Base-by-base conservation (phyloP, 2,113 vertebrate species). In the Pygathrix nemaeus region DNA sequence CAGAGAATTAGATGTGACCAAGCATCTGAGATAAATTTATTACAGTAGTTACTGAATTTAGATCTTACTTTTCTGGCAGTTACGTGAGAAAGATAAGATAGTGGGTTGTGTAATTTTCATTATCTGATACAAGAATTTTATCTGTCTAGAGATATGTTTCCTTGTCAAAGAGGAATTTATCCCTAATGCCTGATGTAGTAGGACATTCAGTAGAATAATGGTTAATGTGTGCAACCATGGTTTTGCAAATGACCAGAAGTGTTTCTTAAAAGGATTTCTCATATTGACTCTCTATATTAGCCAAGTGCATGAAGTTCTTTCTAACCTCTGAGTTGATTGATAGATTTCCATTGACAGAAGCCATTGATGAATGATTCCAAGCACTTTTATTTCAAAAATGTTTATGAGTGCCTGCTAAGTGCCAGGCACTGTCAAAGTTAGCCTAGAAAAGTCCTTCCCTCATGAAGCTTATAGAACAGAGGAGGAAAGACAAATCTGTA, bases 171-270 rank as follows among this genome's bases (percentile, higher is more conserved):
- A 87, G 45, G n/a, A 88, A 52, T 90, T 90, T 89, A 92, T 78
- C 32, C 64, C n/a, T 87, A 81, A 79, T 25, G n/a, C 25, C 2
- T 30, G 45, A 79, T 21, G 8, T 66, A 66, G 48, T 21, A 50
- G 11, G 35, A 59, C 10, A 23, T 84, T 96, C 13, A 21, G 25
- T 66, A 73, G 68, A 43, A 78, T 80, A 52, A 76, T 92, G 27
- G 91, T 93, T 95, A 92, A 78, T 68, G 52, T 75, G 82, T 95
- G 50, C 38, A 96, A 25, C 16, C 32, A 57, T 27, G 52, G 45
- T 96, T 96, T 92, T 97, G 92, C 75, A 92, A 96, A 93, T 85
- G 83, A 89, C 27, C 73, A 93, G 82, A 93, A 92, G 64, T 93
- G 52, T 89, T 83, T 50, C n/a, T 96, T 91, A 93, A 87, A 70